Evolutionary conservation across 2,888 invertebrate species (phyloP), one percentile per base, ranked within the genome.

Genomic region (Tinea trinotella): DNA sequence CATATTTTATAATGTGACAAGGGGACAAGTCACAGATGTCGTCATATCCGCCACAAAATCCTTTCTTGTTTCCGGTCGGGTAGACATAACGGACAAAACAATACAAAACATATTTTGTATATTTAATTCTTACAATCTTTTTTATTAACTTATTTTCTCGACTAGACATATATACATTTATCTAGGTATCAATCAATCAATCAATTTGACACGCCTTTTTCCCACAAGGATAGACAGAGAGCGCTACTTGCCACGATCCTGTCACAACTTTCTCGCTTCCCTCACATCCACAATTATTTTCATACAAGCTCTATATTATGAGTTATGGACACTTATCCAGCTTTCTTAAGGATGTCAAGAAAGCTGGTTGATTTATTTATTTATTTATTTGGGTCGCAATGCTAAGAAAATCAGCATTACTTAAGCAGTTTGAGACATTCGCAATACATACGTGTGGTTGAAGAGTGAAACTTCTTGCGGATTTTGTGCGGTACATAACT

Each of bases 401-500:
- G n/a, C 3, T 30, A 30, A 30, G 30, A 7, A 30, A 30, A 7
- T 30, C 30, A 30, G 30, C 9, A 10, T 30, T 10, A 10, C 30
- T 30, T 10, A 7, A 30, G n/a, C 30, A 30, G 30, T 30, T 30
- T 30, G 9, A 30, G 30, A 30, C 30, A 30, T 30, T 30, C 30
- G 13, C 40, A 6, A 13, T 40, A 40, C 40, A 40, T 40, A 40
- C 15, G 30, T n/a, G n/a, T 7, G 24, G 24, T n/a, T 48, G 12
- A 48, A 17, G 48, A 48, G 48, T 48, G 48, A 19, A 48, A 48
- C 48, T 48, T 48, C 48, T 48, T 19, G 48, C n/a, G 48, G 48
- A 6, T 18, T 48, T 2, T 18, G 48, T 48, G 12, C 15, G 17
- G 19, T 18, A 48, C 18, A 19, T 48, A 7, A 30, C n/a, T 30